phyloP scores from a whole-genome alignment of 1,140 invertebrate species.

The Monochamus saltuarius region DNA sequence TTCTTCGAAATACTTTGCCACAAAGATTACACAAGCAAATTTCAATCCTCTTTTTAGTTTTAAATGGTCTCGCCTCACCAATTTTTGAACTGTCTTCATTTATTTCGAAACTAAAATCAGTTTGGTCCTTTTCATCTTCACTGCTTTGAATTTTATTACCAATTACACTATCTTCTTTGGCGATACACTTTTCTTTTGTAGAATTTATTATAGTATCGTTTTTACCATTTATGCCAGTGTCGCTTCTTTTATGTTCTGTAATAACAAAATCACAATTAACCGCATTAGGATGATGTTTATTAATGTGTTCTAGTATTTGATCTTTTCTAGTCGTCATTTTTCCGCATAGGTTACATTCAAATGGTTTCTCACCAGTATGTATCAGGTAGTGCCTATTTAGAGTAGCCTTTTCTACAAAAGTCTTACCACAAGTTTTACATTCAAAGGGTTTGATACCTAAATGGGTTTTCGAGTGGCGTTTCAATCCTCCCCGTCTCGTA shows the following conservation, averaged over 20 bases:
- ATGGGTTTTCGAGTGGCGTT: constrained; percentile 23
- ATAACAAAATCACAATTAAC: not conserved
- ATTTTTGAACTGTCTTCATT: not conserved
- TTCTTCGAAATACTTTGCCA: constrained; percentile 41
- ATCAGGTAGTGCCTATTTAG: constrained; percentile 62
- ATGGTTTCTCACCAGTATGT: constrained; percentile 66
- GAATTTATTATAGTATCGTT: not conserved
- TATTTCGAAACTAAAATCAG: too few species aligned
- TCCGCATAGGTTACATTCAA: constrained; percentile 70
- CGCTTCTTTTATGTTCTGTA: not conserved
- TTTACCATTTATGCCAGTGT: not conserved
- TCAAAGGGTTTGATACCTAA: constrained; percentile 23
- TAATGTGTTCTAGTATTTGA: constrained; percentile 15
- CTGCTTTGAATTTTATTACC: not conserved
- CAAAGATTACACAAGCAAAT: constrained; percentile 37
- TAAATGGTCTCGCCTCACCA: not conserved
- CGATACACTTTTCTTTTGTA: not conserved
- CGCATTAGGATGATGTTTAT: constrained; percentile 7
- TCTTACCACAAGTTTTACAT: constrained; percentile 18
- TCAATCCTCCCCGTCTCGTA: constrained; percentile 13
- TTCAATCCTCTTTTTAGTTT: constrained; percentile 3
- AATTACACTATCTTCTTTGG: not conserved
- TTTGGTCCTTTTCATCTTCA: not conserved
- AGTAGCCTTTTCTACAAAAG: constrained; percentile 7
- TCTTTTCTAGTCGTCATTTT: constrained; percentile 53